Conservation (phyloP, 2,888 invertebrate species). For the Julus scanicus region DNA sequence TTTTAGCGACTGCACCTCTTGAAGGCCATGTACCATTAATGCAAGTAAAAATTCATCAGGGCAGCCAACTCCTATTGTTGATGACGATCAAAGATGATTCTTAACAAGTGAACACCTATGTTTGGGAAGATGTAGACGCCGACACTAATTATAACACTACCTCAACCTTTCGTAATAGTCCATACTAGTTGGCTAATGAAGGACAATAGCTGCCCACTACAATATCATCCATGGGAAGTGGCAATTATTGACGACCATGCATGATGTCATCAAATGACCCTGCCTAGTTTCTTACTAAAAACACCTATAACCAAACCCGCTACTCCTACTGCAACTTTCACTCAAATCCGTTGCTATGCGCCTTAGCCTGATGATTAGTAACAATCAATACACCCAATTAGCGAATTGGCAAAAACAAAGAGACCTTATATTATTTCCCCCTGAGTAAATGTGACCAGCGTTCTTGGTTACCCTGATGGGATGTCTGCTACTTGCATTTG, state of each 20-base stretch:
- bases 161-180: neutral
- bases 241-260: neutral
- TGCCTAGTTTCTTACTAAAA: constrained; percentile 16
- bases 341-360: neutral
- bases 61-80: neutral
- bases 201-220: neutral
- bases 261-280: constrained; percentile 32
- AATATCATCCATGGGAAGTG: constrained; percentile 13
- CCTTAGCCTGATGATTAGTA: neutral
- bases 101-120: neutral
- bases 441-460: neutral
- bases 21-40: constrained; percentile 5
- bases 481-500: neutral
- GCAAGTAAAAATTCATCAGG: neutral
- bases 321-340: neutral
- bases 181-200: neutral
- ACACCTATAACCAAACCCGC: constrained; percentile 8
- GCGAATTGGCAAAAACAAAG: neutral
- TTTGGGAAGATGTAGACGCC: constrained; percentile 6
- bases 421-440: neutral
- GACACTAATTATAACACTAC: neutral
- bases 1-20: constrained; percentile 12
- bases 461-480: neutral
- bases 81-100: neutral
- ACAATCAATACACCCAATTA: constrained; percentile 37